Percentiles rank a stretch among this genome's conserved stretches.
Conservation (phyloP, 2,797 vertebrate genomes). For the Pangasius larnaudii region DNA sequence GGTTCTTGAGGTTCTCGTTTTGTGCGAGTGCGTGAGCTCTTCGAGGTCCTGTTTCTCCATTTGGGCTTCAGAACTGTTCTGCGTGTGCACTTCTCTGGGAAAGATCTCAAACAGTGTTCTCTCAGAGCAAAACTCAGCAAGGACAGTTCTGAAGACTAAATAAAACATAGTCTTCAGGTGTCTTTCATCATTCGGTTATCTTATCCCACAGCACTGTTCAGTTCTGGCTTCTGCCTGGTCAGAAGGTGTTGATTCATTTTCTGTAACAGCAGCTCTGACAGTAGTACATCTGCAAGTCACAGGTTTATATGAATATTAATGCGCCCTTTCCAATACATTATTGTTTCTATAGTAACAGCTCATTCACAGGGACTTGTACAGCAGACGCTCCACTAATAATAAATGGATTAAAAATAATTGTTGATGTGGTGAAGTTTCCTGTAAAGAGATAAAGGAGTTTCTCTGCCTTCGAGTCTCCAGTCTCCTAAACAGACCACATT, state of each 20-base stretch:
- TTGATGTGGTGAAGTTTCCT: neutral
- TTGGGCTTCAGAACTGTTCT: neutral
- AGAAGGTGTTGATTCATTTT: neutral
- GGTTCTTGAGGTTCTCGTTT: neutral
- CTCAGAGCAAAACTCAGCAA: neutral
- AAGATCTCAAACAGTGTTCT: neutral
- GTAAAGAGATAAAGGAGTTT: neutral
- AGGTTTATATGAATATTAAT: neutral
- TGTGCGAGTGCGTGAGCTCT: neutral
- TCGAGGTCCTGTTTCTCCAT: neutral
- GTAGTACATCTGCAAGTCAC: neutral
- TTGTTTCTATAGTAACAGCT: slow-evolving; percentile 31
- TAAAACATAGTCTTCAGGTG: no score
- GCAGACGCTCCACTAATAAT: slow-evolving; percentile 9
- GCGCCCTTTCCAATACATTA: neutral
- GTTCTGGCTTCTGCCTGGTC: no score
- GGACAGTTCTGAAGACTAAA: neutral
- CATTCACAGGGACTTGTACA: neutral
- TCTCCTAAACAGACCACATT: neutral
- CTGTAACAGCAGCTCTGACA: neutral
- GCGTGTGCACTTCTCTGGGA: neutral
- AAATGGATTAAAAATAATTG: neutral
- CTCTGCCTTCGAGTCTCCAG: neutral
- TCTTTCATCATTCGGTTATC: neutral
- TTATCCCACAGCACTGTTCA: no score